Evolutionary conservation across 2,797 vertebrate species (phyloP).

Genomic region (Botia kubotai): DNA sequence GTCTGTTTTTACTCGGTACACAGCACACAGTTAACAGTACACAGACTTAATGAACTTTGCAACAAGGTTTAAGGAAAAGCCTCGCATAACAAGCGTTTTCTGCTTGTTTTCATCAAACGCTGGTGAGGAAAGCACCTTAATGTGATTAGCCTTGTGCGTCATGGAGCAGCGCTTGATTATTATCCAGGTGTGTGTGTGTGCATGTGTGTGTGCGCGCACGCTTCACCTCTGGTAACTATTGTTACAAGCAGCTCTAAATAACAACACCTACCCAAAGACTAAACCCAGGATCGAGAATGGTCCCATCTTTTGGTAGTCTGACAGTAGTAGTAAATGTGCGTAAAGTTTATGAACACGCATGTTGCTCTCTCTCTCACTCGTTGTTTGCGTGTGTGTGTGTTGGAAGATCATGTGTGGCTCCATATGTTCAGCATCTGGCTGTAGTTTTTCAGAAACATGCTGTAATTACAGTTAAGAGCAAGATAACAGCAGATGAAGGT

Average conservation of each 20-base stretch:
- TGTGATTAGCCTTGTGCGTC: slow-evolving; percentile 54
- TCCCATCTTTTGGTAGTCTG: not conserved
- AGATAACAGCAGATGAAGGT: slow-evolving; percentile 48
- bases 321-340: not conserved
- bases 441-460: slow-evolving; percentile 60
- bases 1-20: not conserved
- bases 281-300: not conserved
- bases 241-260: slow-evolving; percentile 15
- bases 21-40: too few relatives aligned
- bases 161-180: slow-evolving; percentile 51
- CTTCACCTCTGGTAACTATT: not conserved
- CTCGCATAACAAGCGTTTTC: slow-evolving; percentile 59
- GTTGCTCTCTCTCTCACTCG: not conserved
- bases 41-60: not conserved
- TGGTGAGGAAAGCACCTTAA: slow-evolving; percentile 44
- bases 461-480: slow-evolving; percentile 58
- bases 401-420: not conserved
- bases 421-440: slow-evolving; percentile 50
- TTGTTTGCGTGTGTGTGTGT: not conserved
- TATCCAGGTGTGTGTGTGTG: slow-evolving; percentile 31
- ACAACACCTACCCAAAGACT: not conserved
- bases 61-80: not conserved
- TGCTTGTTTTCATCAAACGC: slow-evolving; percentile 61
- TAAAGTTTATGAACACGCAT: not conserved
- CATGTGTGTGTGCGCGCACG: slow-evolving; percentile 29